Evolutionary conservation across 2,797 vertebrate genomes (phyloP).

Genomic region (Pachyuromys duprasi): DNA sequence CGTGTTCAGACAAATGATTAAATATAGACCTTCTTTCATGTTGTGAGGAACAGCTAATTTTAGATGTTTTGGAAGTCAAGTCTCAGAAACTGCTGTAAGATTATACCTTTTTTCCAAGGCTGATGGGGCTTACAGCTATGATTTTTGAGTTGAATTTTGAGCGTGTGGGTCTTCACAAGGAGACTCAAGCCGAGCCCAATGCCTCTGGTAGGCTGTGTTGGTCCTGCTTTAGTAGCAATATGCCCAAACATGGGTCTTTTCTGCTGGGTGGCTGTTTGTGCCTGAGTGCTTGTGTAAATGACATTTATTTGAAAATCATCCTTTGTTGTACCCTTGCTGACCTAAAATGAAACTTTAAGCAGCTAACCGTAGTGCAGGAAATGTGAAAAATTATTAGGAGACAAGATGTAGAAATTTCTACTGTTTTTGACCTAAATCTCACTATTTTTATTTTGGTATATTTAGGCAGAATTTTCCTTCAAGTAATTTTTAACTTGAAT

Average conservation of each 20-base stretch:
- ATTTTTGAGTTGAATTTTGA: constrained; percentile 23
- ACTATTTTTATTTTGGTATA: not conserved
- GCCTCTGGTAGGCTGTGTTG: not conserved
- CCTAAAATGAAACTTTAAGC: not conserved
- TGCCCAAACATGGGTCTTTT: not conserved
- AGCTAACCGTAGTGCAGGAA: not conserved
- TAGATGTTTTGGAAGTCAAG: not conserved
- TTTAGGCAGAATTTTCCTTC: not conserved
- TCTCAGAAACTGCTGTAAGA: not conserved
- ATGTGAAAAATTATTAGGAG: constrained; percentile 1
- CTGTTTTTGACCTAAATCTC: not conserved
- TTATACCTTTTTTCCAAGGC: not conserved
- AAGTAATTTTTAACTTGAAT: not conserved
- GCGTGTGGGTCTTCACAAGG: not conserved
- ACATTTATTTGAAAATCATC: not conserved
- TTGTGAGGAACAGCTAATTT: not conserved
- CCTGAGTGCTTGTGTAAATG: not conserved
- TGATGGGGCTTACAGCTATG: not conserved
- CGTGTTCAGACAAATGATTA: not conserved
- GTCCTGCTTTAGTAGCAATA: not conserved
- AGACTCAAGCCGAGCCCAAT: not conserved
- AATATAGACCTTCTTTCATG: not conserved
- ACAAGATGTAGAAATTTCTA: not conserved
- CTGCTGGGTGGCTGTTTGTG: not conserved
- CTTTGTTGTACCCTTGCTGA: not conserved